Conservation (phyloP, 2,888 invertebrate genomes). For the Enchytraeus crypticus region DNA sequence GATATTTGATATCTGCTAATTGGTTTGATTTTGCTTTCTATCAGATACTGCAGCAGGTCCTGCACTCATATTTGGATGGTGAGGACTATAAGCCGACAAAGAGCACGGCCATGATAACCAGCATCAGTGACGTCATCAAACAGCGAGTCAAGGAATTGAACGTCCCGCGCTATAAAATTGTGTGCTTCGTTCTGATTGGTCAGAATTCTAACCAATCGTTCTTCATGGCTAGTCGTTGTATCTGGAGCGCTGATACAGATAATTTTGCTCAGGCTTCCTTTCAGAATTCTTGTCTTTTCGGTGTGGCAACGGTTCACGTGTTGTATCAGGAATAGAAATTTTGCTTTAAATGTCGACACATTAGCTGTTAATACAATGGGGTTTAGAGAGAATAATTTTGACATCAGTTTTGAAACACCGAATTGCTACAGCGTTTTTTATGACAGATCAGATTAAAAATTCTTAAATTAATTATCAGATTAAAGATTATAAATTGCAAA, state of each 20-base stretch:
- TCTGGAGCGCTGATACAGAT: conserved; percentile 43
- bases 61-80: background rate
- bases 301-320: conserved; percentile 41
- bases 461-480: too few relatives aligned
- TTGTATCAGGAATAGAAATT: conserved; percentile 29
- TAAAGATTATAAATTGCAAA: too few relatives aligned
- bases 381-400: too few relatives aligned
- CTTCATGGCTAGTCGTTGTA: conserved; percentile 30
- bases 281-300: conserved; percentile 38
- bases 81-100: background rate
- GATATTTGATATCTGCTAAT: too few relatives aligned
- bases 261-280: conserved; percentile 41
- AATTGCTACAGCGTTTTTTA: too few relatives aligned
- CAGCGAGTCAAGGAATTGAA: background rate
- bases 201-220: background rate
- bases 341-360: too few relatives aligned
- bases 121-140: background rate
- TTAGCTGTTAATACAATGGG: too few relatives aligned
- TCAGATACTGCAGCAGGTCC: background rate
- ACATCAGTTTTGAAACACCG: too few relatives aligned
- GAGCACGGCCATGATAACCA: background rate
- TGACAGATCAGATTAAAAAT: too few relatives aligned
- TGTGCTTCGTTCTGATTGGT: conserved; percentile 1
- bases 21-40: too few relatives aligned
- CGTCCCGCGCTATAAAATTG: background rate